Conservation (phyloP, 2,888 invertebrate genomes). For the Epinotia bilunana region DNA sequence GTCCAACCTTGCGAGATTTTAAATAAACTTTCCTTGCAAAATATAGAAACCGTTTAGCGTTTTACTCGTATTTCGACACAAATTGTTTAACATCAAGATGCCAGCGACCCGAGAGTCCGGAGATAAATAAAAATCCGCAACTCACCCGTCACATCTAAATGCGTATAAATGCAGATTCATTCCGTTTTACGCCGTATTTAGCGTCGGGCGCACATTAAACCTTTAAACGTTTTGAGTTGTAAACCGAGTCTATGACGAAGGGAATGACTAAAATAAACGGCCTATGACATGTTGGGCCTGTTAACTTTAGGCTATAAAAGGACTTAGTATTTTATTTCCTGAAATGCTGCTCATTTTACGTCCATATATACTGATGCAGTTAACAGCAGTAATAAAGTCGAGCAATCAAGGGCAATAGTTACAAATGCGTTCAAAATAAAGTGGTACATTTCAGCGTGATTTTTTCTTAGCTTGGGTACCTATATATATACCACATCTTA, state of each 20-base stretch:
- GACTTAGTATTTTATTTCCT: slow-evolving; percentile 23
- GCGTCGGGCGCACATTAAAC: slow-evolving; percentile 53
- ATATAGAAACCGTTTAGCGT: background rate
- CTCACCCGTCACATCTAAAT: slow-evolving; percentile 50
- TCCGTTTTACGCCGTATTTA: slow-evolving; percentile 63
- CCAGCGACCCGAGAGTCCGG: background rate
- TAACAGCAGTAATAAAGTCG: background rate
- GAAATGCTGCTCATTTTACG: slow-evolving; percentile 9
- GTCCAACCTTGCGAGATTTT: background rate
- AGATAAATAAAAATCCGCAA: slow-evolving; percentile 25
- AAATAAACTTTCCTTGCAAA: background rate
- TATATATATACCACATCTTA: too few relatives aligned
- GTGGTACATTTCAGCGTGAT: background rate
- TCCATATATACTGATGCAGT: background rate
- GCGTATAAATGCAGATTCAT: slow-evolving; percentile 52
- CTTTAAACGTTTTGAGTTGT: slow-evolving; percentile 56
- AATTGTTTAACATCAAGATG: slow-evolving; percentile 10
- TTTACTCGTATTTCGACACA: background rate
- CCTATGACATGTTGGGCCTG: slow-evolving; percentile 41
- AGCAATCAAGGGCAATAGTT: background rate
- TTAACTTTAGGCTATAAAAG: slow-evolving; percentile 35
- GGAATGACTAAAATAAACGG: slow-evolving; percentile 48
- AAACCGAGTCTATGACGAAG: slow-evolving; percentile 53
- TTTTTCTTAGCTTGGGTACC: too few relatives aligned
- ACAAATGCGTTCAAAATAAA: background rate